These are phyloP conservation scores for Danaus melanippus DNA, from an alignment of 1,140 invertebrate species.

Conservation along the genomic window DNA sequence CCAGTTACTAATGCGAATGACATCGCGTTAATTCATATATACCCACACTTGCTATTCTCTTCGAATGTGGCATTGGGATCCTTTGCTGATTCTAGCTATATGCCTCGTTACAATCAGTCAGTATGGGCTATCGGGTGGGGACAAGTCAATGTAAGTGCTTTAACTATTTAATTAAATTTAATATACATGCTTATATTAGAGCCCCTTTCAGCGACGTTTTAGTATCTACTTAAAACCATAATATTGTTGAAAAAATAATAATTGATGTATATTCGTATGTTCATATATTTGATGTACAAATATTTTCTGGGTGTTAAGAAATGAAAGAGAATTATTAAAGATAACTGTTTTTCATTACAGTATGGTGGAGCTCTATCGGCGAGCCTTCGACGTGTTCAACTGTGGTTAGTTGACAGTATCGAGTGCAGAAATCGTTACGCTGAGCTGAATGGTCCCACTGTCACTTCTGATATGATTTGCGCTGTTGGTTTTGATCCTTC, in stretches of 20 bases:
- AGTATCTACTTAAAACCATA: too few relatives aligned
- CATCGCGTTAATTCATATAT: slow-evolving; percentile 75
- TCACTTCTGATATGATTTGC: slow-evolving; percentile 50
- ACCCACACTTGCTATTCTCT: slow-evolving; percentile 57
- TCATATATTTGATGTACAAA: too few relatives aligned
- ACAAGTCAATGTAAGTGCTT: slow-evolving; percentile 28
- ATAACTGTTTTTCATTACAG: slow-evolving; percentile 24
- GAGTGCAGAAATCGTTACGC: slow-evolving; percentile 30
- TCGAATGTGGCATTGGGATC: slow-evolving; percentile 22
- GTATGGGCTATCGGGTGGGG: slow-evolving; percentile 44
- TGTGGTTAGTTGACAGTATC: slow-evolving; percentile 37
- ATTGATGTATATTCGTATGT: too few relatives aligned
- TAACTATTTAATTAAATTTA: not conserved
- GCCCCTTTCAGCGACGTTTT: too few relatives aligned
- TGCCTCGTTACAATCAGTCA: slow-evolving; percentile 30
- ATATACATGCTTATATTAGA: too few relatives aligned
- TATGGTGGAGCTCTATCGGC: slow-evolving; percentile 32
- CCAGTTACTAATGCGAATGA: slow-evolving; percentile 74
- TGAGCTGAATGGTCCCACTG: slow-evolving; percentile 2
- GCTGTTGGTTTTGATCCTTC: slow-evolving; percentile 41
- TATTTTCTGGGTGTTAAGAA: not conserved
- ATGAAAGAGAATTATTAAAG: not conserved
- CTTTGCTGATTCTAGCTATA: slow-evolving; percentile 37
- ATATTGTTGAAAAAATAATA: too few relatives aligned
- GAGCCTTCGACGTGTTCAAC: slow-evolving; percentile 37